Percentiles rank a stretch among this genome's conserved stretches.
Evolutionary conservation across 2,113 vertebrate genomes (phyloP).

Genomic region (Oreotrochilus melanogaster): DNA sequence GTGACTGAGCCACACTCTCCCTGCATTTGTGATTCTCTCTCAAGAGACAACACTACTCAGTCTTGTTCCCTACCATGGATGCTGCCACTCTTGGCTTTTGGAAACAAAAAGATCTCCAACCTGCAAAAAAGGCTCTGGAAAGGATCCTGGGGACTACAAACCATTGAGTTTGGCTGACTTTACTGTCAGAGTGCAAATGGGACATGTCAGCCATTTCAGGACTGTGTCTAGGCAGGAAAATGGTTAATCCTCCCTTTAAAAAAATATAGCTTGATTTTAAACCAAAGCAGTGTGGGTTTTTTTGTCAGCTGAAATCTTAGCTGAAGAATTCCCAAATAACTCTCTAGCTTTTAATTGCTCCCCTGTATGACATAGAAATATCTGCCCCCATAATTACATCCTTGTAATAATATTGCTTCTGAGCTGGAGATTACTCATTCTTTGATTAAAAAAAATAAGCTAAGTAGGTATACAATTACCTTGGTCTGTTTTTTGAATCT

Average conservation of each 20-base stretch:
- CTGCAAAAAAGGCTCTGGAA: background rate
- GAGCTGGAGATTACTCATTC: conserved; percentile 22
- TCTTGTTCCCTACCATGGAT: background rate
- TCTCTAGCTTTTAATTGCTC: background rate
- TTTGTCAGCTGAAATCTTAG: conserved; percentile 17
- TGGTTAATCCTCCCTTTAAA: background rate
- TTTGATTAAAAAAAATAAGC: conserved; percentile 35
- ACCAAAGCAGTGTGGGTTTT: background rate
- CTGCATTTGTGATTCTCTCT: background rate
- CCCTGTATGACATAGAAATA: background rate
- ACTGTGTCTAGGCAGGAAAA: background rate
- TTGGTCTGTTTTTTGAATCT: background rate
- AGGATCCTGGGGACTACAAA: background rate
- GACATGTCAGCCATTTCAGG: background rate
- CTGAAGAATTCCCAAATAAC: background rate
- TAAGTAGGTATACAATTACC: conserved; percentile 6
- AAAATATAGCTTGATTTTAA: background rate
- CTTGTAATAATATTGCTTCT: conserved; percentile 45
- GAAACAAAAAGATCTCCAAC: background rate
- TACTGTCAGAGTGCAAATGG: background rate
- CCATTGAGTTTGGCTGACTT: background rate
- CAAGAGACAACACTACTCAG: background rate
- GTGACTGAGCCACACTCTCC: background rate
- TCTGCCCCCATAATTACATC: conserved; percentile 24
- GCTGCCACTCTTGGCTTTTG: background rate